Base-by-base conservation (phyloP, 92 coral and sea anemone species). In the Siderastrea radians region DNA sequence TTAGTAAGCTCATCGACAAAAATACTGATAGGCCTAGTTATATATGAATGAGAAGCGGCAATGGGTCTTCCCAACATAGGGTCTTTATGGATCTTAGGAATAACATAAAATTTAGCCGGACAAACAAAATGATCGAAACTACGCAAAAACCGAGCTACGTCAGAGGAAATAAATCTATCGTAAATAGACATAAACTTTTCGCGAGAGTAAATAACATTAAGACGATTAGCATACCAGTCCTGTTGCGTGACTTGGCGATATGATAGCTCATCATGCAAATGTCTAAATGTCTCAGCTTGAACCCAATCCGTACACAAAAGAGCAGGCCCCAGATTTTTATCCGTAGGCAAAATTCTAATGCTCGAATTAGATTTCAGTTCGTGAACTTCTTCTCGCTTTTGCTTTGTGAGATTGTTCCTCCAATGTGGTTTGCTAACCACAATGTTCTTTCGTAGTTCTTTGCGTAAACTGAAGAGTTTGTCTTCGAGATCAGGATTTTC, bases 1-100 rank as follows among this genome's bases (percentile, higher is more conserved):
- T 89, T 89, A 74, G 67, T 52, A 60, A 74, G 60, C 63, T 89
- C 92, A 68, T 89, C 91, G 16, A 69, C 87, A 70, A 87, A 87
- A 46, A 87, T 55, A 80, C 92, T 80, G 11, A 88, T 80, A 55
- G 86, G 91, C 51, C 87, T 53, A 81, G 91, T 81, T 12, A 88
- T 64, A 72, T 72, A 87, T 4, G 84, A 65, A 58, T 79, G 80
- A n/a, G 65, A 78, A 44, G 90, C 90, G 54, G 90, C 86, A n/a
- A 87, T 87, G 12, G 85, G 90, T n/a, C n/a, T n/a, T n/a, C n/a
- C n/a, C n/a, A n/a, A n/a, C n/a, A n/a, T n/a, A n/a, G n/a, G n/a
- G n/a, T n/a, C n/a, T n/a, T n/a, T n/a, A n/a, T n/a, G n/a, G n/a
- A n/a, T n/a, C n/a, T n/a, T n/a, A n/a, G n/a, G n/a, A n/a, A n/a